Evolutionary conservation across 2,113 vertebrate genomes (phyloP), one percentile per base, ranked within the genome.

Genomic region (Otolemur garnettii): DNA sequence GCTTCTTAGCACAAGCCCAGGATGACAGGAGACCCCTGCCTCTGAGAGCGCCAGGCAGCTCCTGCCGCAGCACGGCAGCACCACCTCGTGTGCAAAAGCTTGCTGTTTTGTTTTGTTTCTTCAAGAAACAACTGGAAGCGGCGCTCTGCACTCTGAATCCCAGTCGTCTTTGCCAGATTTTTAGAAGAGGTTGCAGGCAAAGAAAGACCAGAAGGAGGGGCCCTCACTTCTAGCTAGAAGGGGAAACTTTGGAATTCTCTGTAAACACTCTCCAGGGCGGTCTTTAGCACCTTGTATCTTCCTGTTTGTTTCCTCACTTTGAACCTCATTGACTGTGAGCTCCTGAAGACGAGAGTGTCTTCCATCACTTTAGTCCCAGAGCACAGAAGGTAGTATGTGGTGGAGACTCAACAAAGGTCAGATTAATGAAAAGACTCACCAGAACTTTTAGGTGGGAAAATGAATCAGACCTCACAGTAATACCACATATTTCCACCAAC

Each of bases 81-180:
- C 97, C 97, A 95, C 96, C 97, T 97, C 2, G 97, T 74, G 97
- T 91, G 66, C 95, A 91, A 93, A 97, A 22, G 87, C 53, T 75
- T 83, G 59, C 28, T 57, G 57, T 87, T 88, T 77, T 33, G 72
- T 84, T 87, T 74, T 33, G 69, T 86, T 74, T 93, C n/a, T 57
- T 80, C 15, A 8, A 57, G 17, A 69, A 35, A 12, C 28, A 86
- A 11, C 45, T 45, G 22, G 82, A 90, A 82, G 91, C 84, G 59
- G 62, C 11, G 45, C 3, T 83, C 80, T 42, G 59, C 9, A 2
- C 28, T 45, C 79, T 42, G 33, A 93, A 38, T 57, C 74, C 10
- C 24, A 11, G 4, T 50, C 53, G 55, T 91, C 68, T 72, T 91
- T 64, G 50, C 26, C 59, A 45, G 45, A 4, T 75, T 94, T 84